Conservation (phyloP, 2,797 vertebrate genomes). For the Hydrocynus forskahlii region DNA sequence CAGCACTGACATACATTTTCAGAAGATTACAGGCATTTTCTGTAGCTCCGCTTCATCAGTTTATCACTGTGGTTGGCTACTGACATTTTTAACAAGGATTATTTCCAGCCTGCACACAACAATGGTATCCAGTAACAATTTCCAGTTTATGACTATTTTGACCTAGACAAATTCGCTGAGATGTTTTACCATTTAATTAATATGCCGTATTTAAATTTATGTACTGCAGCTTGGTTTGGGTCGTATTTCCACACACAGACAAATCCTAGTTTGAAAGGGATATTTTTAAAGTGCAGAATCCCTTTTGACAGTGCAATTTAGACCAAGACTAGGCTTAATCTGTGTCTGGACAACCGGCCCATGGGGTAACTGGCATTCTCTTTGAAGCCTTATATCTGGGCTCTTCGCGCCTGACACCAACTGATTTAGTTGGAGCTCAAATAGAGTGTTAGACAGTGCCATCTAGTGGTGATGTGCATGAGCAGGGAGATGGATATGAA, state of each 20-base stretch:
- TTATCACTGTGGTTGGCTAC: not conserved
- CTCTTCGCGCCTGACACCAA: slow-evolving; percentile 25
- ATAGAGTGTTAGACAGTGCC: slow-evolving; percentile 47
- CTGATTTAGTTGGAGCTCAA: slow-evolving; percentile 36
- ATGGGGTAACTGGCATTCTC: slow-evolving; percentile 36
- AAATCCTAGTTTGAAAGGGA: slow-evolving; percentile 29
- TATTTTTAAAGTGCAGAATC: slow-evolving; percentile 31
- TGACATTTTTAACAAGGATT: slow-evolving; percentile 20
- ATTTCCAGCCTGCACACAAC: not conserved
- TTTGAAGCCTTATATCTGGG: slow-evolving; percentile 40
- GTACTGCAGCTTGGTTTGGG: slow-evolving; percentile 3
- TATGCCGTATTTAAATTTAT: slow-evolving; percentile 20
- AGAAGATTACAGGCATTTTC: not conserved
- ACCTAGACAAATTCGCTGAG: slow-evolving; percentile 30
- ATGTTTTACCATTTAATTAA: slow-evolving; percentile 21
- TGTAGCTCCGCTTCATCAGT: not conserved
- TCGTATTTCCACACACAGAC: slow-evolving; percentile 6
- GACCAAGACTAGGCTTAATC: slow-evolving; percentile 34
- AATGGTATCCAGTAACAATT: not conserved
- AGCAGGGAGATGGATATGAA: slow-evolving; percentile 15
- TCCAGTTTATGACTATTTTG: not conserved
- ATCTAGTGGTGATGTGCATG: slow-evolving; percentile 55
- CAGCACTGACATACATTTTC: not conserved
- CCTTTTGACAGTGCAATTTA: slow-evolving; percentile 41
- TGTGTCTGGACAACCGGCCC: slow-evolving; percentile 35